Evolutionary conservation across 2,113 vertebrate species (phyloP).

Genomic region (Stercorarius parasiticus): DNA sequence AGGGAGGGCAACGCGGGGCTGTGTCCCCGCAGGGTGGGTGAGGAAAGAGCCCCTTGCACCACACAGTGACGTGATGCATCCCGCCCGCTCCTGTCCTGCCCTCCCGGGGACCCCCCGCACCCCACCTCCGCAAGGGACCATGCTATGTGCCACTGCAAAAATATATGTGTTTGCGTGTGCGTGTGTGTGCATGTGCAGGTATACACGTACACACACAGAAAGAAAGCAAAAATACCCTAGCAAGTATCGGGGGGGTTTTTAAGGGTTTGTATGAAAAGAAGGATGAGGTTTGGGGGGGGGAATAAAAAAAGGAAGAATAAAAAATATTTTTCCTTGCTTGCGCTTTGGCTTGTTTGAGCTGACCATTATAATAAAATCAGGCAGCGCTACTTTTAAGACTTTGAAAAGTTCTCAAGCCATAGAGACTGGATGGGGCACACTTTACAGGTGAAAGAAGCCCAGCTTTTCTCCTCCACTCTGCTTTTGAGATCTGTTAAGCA

Average conservation of each 20-base stretch:
- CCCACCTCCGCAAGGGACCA: rapidly evolving
- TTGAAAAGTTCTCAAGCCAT: not conserved
- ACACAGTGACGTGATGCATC: not conserved
- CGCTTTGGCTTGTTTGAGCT: rapidly evolving
- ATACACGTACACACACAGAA: rapidly evolving
- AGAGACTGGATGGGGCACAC: too few relatives aligned
- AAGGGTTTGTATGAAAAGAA: not conserved
- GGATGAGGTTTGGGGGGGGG: too few relatives aligned
- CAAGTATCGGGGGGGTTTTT: not conserved
- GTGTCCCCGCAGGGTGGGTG: not conserved
- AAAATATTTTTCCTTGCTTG: not conserved
- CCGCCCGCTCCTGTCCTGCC: not conserved
- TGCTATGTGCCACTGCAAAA: not conserved
- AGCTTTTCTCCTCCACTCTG: not conserved
- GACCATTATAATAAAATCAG: not conserved
- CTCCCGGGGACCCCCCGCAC: not conserved
- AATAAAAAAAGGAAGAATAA: not conserved
- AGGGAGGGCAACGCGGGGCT: not conserved
- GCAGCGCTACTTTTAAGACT: not conserved
- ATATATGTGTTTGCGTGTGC: rapidly evolving
- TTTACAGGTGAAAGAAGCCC: not conserved
- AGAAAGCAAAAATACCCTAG: not conserved
- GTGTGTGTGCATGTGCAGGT: rapidly evolving
- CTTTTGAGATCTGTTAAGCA: not conserved
- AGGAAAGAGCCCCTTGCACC: rapidly evolving